A percentile compares a stretch with the other conserved stretches of the same genome.
phyloP scores from a whole-genome alignment of 37 sponge, comb jelly and placozoan species.

The Chondrosia reniformis region DNA sequence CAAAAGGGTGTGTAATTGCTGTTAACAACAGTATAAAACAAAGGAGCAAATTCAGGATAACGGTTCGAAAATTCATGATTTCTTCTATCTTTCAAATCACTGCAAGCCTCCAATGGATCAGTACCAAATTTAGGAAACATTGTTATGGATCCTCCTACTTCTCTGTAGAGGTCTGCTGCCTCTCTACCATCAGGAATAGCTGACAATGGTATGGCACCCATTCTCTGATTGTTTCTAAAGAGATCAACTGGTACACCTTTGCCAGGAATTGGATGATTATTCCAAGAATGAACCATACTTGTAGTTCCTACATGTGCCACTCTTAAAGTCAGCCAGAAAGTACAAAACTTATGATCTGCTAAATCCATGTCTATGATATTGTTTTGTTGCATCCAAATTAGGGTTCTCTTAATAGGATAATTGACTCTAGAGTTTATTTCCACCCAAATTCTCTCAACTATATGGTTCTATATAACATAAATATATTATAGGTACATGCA shows the following conservation, averaged over 20 bases:
- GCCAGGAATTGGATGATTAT: slow-evolving; percentile 52
- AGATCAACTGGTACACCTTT: background rate
- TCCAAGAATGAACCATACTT: slow-evolving; percentile 35
- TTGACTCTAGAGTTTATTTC: slow-evolving; percentile 58
- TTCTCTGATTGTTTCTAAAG: background rate
- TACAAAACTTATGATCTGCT: slow-evolving; percentile 9
- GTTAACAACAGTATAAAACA: slow-evolving; percentile 16
- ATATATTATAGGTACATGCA: background rate
- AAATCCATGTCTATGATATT: background rate
- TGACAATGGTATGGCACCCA: background rate
- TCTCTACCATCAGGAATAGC: background rate
- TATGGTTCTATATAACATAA: slow-evolving; percentile 7
- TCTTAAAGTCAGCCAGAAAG: slow-evolving; percentile 18
- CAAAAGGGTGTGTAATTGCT: background rate
- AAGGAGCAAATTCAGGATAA: slow-evolving; percentile 17
- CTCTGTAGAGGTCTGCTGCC: background rate
- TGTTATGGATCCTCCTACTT: background rate
- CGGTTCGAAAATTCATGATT: background rate
- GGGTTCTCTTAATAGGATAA: slow-evolving; percentile 47
- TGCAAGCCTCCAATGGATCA: background rate
- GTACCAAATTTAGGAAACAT: background rate
- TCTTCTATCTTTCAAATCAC: background rate
- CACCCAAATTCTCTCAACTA: slow-evolving; percentile 43
- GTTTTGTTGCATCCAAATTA: slow-evolving; percentile 16
- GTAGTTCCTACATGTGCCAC: slow-evolving; percentile 27